Evolutionary conservation across 2,113 vertebrate species (phyloP), one percentile per base, ranked within the genome.

Genomic region (Colistium nudipinnis): DNA sequence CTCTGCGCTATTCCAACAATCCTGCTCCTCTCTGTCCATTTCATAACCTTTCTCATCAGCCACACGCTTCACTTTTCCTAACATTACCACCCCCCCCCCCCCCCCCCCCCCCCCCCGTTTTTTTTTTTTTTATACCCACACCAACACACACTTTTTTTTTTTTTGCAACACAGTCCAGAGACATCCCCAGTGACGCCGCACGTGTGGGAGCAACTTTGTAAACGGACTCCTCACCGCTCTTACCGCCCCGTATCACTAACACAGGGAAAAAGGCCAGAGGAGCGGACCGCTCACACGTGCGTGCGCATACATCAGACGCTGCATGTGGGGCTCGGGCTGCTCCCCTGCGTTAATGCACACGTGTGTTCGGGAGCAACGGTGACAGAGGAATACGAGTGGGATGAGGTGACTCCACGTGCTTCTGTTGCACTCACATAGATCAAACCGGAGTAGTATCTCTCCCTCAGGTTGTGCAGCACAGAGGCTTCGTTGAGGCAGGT

Each of bases 401-500:
- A 9, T 6, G n/a, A n/a, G n/a, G 9, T 28, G 3, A 47, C 31
- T 6, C 31, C n/a, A n/a, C n/a, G n/a, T n/a, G n/a, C n/a, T n/a
- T 33, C 2, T 6, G 17, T 45, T 17, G 11, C 19, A 85, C 92
- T 93, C 81, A 94, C 93, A 30, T 94, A 94, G 62, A 94, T 94
- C 45, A 94, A 84, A 19, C 93, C 93, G 1, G 93, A 94, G 86
- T 87, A 94, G 83, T 94, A 94, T 88, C 93, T 85, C 33, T 94
- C 93, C 61, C 92, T 87, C 33, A 94, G 88, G 77, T 94, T 94
- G 88, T 94, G 93, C 53, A 94, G 84, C 71, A 94, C 93, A 0
- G 93, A 94, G 3, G 93, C 93, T 77, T 94, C 93, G 3, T 94
- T 94, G 74, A 94, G 93, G 86, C 93, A 94, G 74, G 93, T 94